These are phyloP conservation scores for Brachionus paranguensis DNA, from an alignment of 1,140 invertebrate species.

Conservation along the genomic window DNA sequence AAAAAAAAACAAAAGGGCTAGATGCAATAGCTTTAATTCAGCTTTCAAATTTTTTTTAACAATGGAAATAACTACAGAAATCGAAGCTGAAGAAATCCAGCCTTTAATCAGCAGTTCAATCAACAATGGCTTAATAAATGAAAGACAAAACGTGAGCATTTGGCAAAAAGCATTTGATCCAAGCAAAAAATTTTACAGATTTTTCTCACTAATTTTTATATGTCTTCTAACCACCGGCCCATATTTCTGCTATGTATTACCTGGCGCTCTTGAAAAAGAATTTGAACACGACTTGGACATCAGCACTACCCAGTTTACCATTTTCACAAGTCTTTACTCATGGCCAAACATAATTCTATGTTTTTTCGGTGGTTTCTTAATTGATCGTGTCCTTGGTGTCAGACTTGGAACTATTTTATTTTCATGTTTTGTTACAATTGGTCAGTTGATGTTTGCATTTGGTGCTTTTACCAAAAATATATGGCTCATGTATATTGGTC, in stretches of 20 bases:
- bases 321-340: constrained; percentile 11
- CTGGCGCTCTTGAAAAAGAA: constrained; percentile 16
- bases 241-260: constrained; percentile 39
- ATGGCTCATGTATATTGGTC: constrained; percentile 82
- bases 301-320: background rate
- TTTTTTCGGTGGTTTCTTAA: constrained; percentile 38
- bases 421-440: constrained; percentile 71
- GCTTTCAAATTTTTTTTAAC: background rate
- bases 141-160: background rate
- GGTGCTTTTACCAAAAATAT: constrained; percentile 70
- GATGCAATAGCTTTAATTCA: background rate
- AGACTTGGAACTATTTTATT: constrained; percentile 85
- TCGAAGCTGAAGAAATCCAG: background rate
- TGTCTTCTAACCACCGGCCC: constrained; percentile 30
- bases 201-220: constrained; percentile 12
- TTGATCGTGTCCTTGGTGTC: constrained; percentile 68
- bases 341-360: constrained; percentile 35
- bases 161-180: background rate
- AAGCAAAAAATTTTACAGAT: constrained; percentile 1
- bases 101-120: background rate
- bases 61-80: background rate
- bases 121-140: background rate
- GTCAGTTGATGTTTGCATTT: constrained; percentile 73
- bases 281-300: constrained; percentile 28
- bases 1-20: background rate